Evolutionary conservation across 2,888 invertebrate species (phyloP).

Genomic region (Meliscaeva auricollis): DNA sequence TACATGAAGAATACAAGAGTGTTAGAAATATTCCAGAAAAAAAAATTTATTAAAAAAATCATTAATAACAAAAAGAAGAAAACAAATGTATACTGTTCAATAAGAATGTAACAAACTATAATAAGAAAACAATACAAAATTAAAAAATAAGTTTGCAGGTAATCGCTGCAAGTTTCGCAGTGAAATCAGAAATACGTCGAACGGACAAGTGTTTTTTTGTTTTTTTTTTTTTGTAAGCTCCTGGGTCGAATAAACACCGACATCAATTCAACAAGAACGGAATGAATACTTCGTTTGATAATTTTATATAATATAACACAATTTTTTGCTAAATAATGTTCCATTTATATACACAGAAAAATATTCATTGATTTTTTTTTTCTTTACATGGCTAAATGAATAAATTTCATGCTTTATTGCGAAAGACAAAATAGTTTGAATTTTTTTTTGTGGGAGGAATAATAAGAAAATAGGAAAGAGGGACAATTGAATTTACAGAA

Average conservation of each 20-base stretch:
- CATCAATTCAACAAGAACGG: conserved; percentile 55
- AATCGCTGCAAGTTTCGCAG: background rate
- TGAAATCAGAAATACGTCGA: conserved; percentile 2
- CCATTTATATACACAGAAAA: conserved; percentile 56
- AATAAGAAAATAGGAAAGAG: conserved; percentile 21
- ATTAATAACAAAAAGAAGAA: conserved; percentile 14
- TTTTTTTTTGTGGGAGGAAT: conserved; percentile 17
- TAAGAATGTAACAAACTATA: conserved; percentile 41
- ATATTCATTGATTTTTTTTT: conserved; percentile 31
- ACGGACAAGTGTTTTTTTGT: conserved; percentile 21
- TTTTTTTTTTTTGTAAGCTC: conserved; percentile 42
- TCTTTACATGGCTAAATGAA: conserved; percentile 27
- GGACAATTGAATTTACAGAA: conserved; percentile 2
- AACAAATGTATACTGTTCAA: conserved; percentile 32
- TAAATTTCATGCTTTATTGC: conserved; percentile 51
- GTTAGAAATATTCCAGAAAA: conserved; percentile 46
- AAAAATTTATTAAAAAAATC: background rate
- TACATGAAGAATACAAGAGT: conserved; percentile 40
- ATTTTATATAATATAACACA: conserved; percentile 51
- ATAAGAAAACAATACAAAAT: conserved; percentile 1
- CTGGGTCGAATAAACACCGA: conserved; percentile 31
- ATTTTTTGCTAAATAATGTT: conserved; percentile 33
- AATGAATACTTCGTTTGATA: conserved; percentile 67
- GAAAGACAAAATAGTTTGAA: conserved; percentile 39
- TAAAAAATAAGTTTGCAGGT: conserved; percentile 1